Evolutionary conservation across 2,888 invertebrate species (phyloP), one percentile per base, ranked within the genome.

Genomic region (Hypselothyrea guttata): DNA sequence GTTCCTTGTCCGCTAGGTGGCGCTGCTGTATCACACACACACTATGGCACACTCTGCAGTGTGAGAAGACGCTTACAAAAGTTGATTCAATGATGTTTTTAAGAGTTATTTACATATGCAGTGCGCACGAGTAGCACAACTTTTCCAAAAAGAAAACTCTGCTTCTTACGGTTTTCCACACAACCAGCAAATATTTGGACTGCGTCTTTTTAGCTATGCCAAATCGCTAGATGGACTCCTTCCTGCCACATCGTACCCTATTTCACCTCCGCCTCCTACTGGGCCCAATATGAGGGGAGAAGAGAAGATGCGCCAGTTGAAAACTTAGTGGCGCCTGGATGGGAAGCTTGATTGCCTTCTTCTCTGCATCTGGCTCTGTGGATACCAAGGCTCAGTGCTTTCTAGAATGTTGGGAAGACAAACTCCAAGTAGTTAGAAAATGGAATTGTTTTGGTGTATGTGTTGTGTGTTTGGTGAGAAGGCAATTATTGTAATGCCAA

Each of bases 81-180:
- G 67, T 82, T 77, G 75, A 73, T 81, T 77, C 81, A 62, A 66
- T 75, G 75, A 66, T 69, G 71, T 79, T 75, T 71, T 69, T 59
- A 56, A 77, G 81, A 75, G 71, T 83, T 84, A 77, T 82, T 82
- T 84, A 77, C 81, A 77, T 83, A 83, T 83, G 81, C 79, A 83
- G 68, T 59, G 63, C 70, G 62, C 63, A 46, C 44, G 27, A 16
- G 18, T 7, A 35, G 30, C 9, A 22, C 35, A 9, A 48, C 41
- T 55, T 51, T 41, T 7, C 28, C 12, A 44, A 44, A 41, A 68
- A 64, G 60, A 71, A 71, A 71, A 60, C 53, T 46, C 64, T 34
- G 16, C 41, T 22, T 16, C 45, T 16, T 15, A 33, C 60, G 46
- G 46, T 53, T 46, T 48, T 40, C 41, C 48, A 45, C 41, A 40